Percentiles rank a stretch among this genome's conserved stretches.
These are phyloP conservation scores for Agrotis clavis DNA, from an alignment of 2,888 invertebrate species.

Conservation along the genomic window DNA sequence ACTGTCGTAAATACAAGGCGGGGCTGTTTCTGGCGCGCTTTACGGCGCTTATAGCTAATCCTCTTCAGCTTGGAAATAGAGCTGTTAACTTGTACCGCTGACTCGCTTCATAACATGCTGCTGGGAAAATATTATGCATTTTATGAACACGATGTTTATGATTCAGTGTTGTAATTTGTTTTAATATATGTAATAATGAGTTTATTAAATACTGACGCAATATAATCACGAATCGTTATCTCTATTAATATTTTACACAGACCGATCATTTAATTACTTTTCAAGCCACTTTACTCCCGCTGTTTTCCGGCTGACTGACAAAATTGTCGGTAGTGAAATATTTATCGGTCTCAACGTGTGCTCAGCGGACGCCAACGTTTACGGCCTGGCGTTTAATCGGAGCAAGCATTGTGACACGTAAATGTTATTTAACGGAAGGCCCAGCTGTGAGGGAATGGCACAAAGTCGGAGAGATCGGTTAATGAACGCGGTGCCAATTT, in stretches of 20 bases:
- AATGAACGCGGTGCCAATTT: constrained; percentile 74
- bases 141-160: neutral
- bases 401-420: constrained; percentile 57
- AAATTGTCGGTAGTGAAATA: constrained; percentile 33
- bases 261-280: constrained; percentile 17
- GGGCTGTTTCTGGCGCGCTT: constrained; percentile 45
- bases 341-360: constrained; percentile 41
- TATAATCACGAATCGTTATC: neutral
- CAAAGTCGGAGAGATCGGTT: constrained; percentile 64
- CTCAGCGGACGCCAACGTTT: constrained; percentile 8
- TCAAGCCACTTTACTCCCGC: constrained; percentile 6
- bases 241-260: constrained; percentile 20
- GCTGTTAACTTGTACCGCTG: constrained; percentile 42
- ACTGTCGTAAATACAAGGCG: constrained; percentile 69
- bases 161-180: neutral
- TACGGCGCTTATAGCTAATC: constrained; percentile 62
- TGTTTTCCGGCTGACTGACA: constrained; percentile 22
- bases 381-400: constrained; percentile 15
- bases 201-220: constrained; percentile 1
- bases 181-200: neutral
- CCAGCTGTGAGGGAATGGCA: constrained; percentile 36
- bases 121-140: constrained; percentile 1
- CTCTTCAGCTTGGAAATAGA: constrained; percentile 48
- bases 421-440: constrained; percentile 64
- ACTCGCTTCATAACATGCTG: constrained; percentile 10